Evolutionary conservation across 2,888 invertebrate genomes (phyloP).

Genomic region (Orthonychiurus folsomi): DNA sequence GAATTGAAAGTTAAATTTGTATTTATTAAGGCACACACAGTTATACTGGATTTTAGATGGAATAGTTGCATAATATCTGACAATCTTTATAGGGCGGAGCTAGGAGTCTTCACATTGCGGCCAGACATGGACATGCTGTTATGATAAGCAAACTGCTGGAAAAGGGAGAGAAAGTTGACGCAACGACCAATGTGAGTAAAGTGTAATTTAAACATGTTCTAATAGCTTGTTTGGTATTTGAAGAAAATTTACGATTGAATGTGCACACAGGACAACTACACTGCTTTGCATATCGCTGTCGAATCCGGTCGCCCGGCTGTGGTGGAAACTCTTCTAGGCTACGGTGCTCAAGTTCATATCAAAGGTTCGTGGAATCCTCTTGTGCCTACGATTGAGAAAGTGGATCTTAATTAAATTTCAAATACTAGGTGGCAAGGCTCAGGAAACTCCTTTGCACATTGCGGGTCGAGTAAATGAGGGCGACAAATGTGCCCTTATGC

Average conservation of each 20-base stretch:
- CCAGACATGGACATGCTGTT: conserved; percentile 90
- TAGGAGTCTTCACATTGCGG: conserved; percentile 94
- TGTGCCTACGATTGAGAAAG: not conserved
- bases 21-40: too few relatives aligned
- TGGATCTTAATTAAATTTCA: not conserved
- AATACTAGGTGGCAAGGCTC: conserved; percentile 63
- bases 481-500: conserved; percentile 89
- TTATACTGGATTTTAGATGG: too few relatives aligned
- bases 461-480: conserved; percentile 89
- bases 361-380: conserved; percentile 57
- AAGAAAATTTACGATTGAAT: not conserved
- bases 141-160: conserved; percentile 92
- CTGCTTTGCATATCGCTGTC: conserved; percentile 94
- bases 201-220: not conserved
- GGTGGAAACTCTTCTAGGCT: conserved; percentile 89
- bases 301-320: conserved; percentile 88
- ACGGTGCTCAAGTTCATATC: conserved; percentile 94
- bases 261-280: conserved; percentile 78
- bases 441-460: conserved; percentile 93
- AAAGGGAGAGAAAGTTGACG: conserved; percentile 93
- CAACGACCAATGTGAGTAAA: conserved; percentile 77
- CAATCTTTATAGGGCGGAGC: conserved; percentile 80
- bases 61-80: too few relatives aligned
- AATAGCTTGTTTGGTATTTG: not conserved
- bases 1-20: too few relatives aligned